These are phyloP conservation scores for Pagrus major DNA, from an alignment of 2,113 vertebrate species.

Conservation along the genomic window DNA sequence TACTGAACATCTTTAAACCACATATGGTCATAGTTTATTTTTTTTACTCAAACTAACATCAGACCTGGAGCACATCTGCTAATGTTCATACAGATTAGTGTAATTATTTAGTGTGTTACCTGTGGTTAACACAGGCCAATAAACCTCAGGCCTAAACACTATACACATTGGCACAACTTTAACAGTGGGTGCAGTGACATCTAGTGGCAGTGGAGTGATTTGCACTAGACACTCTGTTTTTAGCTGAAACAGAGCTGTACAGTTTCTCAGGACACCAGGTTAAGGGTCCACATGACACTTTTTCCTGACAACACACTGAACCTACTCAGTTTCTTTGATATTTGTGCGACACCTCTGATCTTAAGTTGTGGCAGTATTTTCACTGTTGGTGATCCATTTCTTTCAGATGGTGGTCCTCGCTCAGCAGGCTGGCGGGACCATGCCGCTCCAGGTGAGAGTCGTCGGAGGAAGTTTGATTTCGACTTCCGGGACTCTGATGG, in stretches of 20 bases:
- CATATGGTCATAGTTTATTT: neutral
- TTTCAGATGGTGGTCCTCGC: slow-evolving; percentile 88
- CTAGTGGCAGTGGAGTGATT: slow-evolving; percentile 42
- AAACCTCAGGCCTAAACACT: too few relatives aligned
- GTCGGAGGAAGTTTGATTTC: slow-evolving; percentile 91
- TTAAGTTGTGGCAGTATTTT: neutral
- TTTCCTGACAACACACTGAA: neutral
- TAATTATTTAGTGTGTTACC: neutral
- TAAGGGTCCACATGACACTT: neutral
- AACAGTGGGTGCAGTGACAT: slow-evolving; percentile 40
- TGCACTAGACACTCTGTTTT: neutral
- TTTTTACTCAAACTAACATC: neutral
- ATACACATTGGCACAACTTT: too few relatives aligned
- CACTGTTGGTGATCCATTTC: neutral
- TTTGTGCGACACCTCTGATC: neutral
- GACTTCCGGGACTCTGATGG: slow-evolving; percentile 88
- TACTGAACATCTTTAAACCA: neutral
- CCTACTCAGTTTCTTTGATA: neutral
- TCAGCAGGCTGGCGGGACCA: slow-evolving; percentile 95
- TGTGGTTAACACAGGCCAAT: neutral
- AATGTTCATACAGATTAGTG: neutral
- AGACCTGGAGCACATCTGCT: neutral
- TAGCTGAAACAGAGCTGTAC: neutral
- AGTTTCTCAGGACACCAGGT: neutral
- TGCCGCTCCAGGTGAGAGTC: slow-evolving; percentile 77